A percentile compares a stretch with the other conserved stretches of the same genome.
Conservation (phyloP, 1,140 invertebrate species). For the Drosophila nasuta region DNA sequence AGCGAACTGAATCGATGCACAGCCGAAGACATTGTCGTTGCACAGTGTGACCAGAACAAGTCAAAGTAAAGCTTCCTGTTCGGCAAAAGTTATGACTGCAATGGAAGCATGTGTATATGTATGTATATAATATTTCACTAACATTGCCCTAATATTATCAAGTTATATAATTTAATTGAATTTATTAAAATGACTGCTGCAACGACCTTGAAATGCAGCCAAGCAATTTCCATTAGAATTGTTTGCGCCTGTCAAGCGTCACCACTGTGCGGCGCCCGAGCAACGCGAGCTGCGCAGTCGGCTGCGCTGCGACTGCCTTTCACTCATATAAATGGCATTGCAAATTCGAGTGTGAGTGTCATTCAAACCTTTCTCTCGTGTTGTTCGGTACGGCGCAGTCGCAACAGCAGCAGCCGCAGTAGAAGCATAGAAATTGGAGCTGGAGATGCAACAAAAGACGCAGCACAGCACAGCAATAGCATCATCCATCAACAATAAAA, state of each 20-base stretch:
- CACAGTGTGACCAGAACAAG: conserved; percentile 26
- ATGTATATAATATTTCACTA: not conserved
- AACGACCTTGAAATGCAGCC: not conserved
- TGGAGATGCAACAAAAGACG: conserved; percentile 50
- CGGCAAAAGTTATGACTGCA: too few species aligned
- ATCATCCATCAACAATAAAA: conserved; percentile 52
- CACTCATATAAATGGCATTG: conserved; percentile 84
- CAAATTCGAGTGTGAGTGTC: conserved; percentile 74
- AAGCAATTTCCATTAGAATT: not conserved
- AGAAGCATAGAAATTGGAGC: conserved; percentile 44
- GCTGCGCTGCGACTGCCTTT: conserved; percentile 70
- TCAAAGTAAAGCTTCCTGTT: not conserved
- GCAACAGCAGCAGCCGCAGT: conserved; percentile 25
- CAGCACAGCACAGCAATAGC: conserved; percentile 6
- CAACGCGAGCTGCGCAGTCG: conserved; percentile 53
- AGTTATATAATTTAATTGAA: not conserved
- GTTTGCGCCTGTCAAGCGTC: not conserved
- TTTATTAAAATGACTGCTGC: not conserved
- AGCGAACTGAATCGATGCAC: not conserved
- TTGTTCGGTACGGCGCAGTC: conserved; percentile 45
- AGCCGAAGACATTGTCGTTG: conserved; percentile 13
- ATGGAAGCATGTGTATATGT: too few species aligned
- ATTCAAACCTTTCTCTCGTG: conserved; percentile 84
- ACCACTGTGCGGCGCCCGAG: conserved; percentile 53
- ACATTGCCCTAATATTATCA: not conserved